phyloP scores from a whole-genome alignment of 1,140 invertebrate species.

The Brachystomella parvula region DNA sequence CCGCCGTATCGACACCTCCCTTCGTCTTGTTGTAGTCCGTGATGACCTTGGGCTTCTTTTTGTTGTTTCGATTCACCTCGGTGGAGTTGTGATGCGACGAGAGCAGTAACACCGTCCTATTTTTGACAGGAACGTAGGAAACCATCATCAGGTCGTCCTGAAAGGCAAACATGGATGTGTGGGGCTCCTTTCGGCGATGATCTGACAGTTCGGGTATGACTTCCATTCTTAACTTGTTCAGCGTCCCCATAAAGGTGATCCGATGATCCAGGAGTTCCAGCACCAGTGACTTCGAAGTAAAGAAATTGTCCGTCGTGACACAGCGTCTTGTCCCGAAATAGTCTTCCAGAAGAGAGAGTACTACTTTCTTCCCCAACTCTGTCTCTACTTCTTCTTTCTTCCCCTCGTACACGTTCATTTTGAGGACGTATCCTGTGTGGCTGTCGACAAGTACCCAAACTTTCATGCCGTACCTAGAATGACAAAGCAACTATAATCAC shows the following conservation, averaged over 20 bases:
- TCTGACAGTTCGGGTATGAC: background rate
- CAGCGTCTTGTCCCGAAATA: background rate
- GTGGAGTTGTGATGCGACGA: slow-evolving; percentile 5
- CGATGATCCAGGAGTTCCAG: background rate
- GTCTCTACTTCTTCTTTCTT: background rate
- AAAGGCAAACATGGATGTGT: background rate
- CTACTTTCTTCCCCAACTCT: background rate
- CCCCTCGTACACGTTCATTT: background rate
- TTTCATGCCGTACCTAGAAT: slow-evolving; percentile 26
- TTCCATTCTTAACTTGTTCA: background rate
- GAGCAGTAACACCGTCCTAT: slow-evolving; percentile 1
- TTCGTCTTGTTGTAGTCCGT: slow-evolving; percentile 14
- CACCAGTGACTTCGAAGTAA: background rate
- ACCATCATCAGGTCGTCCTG: background rate
- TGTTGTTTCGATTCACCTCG: background rate
- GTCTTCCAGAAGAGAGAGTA: background rate
- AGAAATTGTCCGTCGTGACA: slow-evolving; percentile 7
- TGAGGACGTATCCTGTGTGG: background rate
- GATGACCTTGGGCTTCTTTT: slow-evolving; percentile 8
- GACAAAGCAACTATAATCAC: slow-evolving; percentile 12
- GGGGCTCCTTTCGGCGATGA: background rate
- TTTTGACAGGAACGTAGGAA: background rate
- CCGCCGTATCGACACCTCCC: slow-evolving; percentile 14
- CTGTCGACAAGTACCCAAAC: slow-evolving; percentile 37
- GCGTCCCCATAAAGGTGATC: background rate